Conservation (phyloP, 1,140 invertebrate species). For the Muscidifurax raptorellus region DNA sequence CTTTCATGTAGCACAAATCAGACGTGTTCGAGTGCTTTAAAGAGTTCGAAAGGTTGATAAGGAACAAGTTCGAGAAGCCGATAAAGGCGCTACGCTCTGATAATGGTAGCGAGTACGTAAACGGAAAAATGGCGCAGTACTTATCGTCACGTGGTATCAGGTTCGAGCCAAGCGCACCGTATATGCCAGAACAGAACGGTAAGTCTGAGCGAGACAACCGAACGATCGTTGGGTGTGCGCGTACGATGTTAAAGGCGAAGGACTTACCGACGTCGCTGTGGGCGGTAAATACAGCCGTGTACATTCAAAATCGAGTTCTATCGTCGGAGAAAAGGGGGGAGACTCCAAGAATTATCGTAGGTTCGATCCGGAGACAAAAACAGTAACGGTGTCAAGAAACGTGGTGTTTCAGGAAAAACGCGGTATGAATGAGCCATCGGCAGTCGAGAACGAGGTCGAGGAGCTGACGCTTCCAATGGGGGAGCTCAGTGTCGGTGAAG, state of each 20-base stretch:
- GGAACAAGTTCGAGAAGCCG: slow-evolving; percentile 49
- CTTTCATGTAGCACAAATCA: slow-evolving; percentile 36
- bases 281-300: slow-evolving; percentile 67
- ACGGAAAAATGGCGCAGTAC: slow-evolving; percentile 31
- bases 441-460: no score
- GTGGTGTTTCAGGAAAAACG: not conserved
- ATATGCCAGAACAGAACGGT: slow-evolving; percentile 70
- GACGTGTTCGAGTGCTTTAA: slow-evolving; percentile 22
- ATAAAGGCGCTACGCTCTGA: slow-evolving; percentile 57
- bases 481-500: no score
- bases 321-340: slow-evolving; percentile 6
- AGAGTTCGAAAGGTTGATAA: not conserved
- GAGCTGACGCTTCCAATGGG: no score
- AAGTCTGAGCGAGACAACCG: slow-evolving; percentile 68
- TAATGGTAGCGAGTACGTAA: slow-evolving; percentile 52
- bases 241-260: slow-evolving; percentile 66
- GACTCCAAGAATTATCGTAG: slow-evolving; percentile 43
- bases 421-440: not conserved
- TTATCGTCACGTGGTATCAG: slow-evolving; percentile 32
- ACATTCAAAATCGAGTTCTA: slow-evolving; percentile 59
- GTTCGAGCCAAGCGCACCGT: slow-evolving; percentile 57
- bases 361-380: not conserved
- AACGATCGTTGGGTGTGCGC: slow-evolving; percentile 68
- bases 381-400: slow-evolving; percentile 2
- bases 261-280: slow-evolving; percentile 68